phyloP scores from a whole-genome alignment of 1,140 invertebrate species.

The Solenopsis invicta region DNA sequence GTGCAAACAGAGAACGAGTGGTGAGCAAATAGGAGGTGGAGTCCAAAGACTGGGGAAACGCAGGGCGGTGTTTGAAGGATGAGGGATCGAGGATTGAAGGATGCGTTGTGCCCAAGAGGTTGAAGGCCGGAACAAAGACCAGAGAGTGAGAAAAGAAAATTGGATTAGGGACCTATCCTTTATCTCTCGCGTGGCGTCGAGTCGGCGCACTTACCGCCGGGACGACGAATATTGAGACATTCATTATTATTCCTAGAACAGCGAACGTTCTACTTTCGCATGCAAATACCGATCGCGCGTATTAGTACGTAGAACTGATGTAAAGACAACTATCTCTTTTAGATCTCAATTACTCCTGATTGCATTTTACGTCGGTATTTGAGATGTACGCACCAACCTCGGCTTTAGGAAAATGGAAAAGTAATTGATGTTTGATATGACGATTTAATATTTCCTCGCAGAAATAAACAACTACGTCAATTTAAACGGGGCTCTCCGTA shows the following conservation, averaged over 20 bases:
- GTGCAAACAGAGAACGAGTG: constrained; percentile 45
- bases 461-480: constrained; percentile 21
- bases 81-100: constrained; percentile 21
- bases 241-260: constrained; percentile 9
- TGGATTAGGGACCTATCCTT: constrained; percentile 31
- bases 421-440: not conserved
- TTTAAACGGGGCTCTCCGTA: not conserved
- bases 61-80: constrained; percentile 20
- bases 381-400: not conserved
- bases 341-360: not conserved
- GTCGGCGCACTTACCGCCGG: not conserved
- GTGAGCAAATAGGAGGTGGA: constrained; percentile 24
- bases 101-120: constrained; percentile 39
- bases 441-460: not conserved
- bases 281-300: not conserved
- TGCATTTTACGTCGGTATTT: not conserved
- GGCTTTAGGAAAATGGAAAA: not conserved
- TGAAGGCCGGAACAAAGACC: constrained; percentile 47
- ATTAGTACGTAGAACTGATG: not conserved
- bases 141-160: constrained; percentile 47
- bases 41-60: constrained; percentile 9
- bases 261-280: not conserved
- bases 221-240: constrained; percentile 12
- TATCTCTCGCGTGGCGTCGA: not conserved
- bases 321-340: not conserved